phyloP scores from a whole-genome alignment of 2,113 vertebrate genomes.

The human (Homo sapiens) region GRCh38 chr12:54541001-54541500 shows the following conservation, averaged over 20 bases:
- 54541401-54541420: neutral
- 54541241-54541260: neutral
- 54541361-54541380: slow-evolving; percentile 4
- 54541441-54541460: neutral
- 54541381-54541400: slow-evolving; percentile 1
- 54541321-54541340: neutral
- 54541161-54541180: neutral
- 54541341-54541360: neutral
- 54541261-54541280: neutral
- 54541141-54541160: neutral
- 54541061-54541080: neutral
- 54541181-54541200: neutral
- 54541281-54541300: neutral
- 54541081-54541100: neutral
- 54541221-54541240: neutral
- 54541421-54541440: neutral
- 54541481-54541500: neutral
- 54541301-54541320: neutral
- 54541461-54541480: neutral
- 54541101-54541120: neutral
- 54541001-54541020: neutral
- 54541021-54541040: neutral
- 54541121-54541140: neutral
- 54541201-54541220: neutral
- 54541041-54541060: slow-evolving; percentile 3